Percentiles rank a stretch among this genome's conserved stretches.
Conservation (phyloP, 2,888 invertebrate genomes). For the Galeopsomyia nigrocyanea region DNA sequence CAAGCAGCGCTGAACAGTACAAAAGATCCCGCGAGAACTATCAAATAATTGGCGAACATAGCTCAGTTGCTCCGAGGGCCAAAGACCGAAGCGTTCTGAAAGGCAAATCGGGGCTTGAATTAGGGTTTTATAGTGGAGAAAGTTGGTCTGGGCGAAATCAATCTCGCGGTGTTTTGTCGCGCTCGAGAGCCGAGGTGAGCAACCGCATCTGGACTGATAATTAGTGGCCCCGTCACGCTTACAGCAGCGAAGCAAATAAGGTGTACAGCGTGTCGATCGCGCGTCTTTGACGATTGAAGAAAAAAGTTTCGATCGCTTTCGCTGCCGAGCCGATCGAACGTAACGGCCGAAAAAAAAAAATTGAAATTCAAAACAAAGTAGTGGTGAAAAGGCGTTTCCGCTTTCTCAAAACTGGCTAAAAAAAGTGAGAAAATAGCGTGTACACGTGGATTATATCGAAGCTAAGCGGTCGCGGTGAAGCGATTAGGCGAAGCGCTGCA, state of each 20-base stretch:
- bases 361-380: neutral
- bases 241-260: no score
- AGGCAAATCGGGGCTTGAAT: constrained; percentile 24
- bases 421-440: no score
- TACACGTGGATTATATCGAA: no score
- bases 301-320: constrained; percentile 24
- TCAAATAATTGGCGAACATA: no score
- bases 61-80: neutral
- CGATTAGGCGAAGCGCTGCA: no score
- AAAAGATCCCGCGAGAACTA: no score
- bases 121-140: constrained; percentile 44
- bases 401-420: neutral
- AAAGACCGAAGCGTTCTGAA: constrained; percentile 17
- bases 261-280: no score
- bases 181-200: no score
- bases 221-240: no score
- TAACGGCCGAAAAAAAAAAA: constrained; percentile 29
- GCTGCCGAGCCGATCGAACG: neutral
- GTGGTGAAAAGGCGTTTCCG: neutral
- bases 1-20: neutral
- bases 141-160: constrained; percentile 24
- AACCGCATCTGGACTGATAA: no score
- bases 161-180: no score
- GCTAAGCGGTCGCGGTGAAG: no score
- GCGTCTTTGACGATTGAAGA: constrained; percentile 24